These are phyloP conservation scores for Desoria tigrina DNA, from an alignment of 2,888 invertebrate species.

Conservation along the genomic window DNA sequence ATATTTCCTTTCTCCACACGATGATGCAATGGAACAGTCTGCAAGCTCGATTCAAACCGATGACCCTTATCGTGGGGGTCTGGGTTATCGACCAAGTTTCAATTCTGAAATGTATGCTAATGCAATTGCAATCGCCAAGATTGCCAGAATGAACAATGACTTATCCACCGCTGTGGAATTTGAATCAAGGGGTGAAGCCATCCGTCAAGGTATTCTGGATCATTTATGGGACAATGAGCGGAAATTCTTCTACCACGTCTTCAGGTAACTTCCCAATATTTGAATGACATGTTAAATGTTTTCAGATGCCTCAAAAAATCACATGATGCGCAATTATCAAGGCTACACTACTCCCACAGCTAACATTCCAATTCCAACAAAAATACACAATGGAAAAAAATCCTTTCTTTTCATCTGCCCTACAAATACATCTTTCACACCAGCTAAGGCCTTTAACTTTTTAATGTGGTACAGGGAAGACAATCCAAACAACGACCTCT, in stretches of 20 bases:
- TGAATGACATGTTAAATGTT: no score
- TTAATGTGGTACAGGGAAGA: conserved; percentile 45
- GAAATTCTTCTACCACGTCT: conserved; percentile 49
- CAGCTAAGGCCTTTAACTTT: no score
- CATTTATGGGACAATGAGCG: conserved; percentile 49
- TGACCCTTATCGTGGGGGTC: conserved; percentile 48
- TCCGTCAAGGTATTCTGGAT: conserved; percentile 35
- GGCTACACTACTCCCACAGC: no score
- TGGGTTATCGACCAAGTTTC: conserved; percentile 50
- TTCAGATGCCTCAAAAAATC: not conserved
- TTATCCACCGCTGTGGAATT: conserved; percentile 33
- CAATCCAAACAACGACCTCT: conserved; percentile 43
- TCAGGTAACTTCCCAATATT: no score
- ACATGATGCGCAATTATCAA: not conserved
- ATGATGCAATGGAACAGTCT: conserved; percentile 51
- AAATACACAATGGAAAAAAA: no score
- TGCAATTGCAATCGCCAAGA: conserved; percentile 48
- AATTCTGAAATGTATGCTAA: conserved; percentile 52
- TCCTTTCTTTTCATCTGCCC: no score
- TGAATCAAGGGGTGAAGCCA: conserved; percentile 29
- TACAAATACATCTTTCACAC: no score
- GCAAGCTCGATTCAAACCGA: conserved; percentile 46
- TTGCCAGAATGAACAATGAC: conserved; percentile 43
- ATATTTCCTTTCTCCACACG: conserved; percentile 48
- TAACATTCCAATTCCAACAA: no score